phyloP scores from a whole-genome alignment of 2,113 vertebrate species.

The Pluvialis apricaria region DNA sequence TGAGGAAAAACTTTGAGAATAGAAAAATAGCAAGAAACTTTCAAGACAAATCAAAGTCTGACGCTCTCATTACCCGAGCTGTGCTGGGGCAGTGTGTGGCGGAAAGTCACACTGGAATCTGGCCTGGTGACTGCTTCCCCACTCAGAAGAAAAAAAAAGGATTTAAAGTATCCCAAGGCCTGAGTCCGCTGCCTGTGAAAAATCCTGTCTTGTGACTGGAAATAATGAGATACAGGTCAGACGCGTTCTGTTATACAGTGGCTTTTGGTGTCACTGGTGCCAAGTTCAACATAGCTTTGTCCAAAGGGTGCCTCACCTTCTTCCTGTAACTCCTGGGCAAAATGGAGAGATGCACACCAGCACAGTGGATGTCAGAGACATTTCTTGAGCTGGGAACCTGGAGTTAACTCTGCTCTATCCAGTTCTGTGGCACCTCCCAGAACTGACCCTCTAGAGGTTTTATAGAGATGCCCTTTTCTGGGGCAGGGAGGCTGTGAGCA shows the following conservation, averaged over 20 bases:
- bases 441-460: neutral
- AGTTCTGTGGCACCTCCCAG: rapidly evolving
- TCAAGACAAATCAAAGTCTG: neutral
- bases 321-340: neutral
- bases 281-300: neutral
- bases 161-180: neutral
- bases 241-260: neutral
- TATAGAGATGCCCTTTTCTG: neutral
- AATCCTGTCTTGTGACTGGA: neutral
- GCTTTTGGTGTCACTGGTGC: neutral
- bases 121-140: neutral
- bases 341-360: neutral
- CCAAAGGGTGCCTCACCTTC: neutral
- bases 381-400: neutral
- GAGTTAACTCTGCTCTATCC: neutral
- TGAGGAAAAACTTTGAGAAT: neutral
- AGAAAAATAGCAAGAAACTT: neutral
- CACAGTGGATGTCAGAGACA: neutral
- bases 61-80: neutral
- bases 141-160: neutral
- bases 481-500: neutral
- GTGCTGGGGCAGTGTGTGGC: neutral
- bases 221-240: neutral
- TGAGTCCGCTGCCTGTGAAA: rapidly evolving
- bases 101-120: neutral